Conservation (phyloP, 2,797 vertebrate genomes). For the Monodelphis domestica region DNA sequence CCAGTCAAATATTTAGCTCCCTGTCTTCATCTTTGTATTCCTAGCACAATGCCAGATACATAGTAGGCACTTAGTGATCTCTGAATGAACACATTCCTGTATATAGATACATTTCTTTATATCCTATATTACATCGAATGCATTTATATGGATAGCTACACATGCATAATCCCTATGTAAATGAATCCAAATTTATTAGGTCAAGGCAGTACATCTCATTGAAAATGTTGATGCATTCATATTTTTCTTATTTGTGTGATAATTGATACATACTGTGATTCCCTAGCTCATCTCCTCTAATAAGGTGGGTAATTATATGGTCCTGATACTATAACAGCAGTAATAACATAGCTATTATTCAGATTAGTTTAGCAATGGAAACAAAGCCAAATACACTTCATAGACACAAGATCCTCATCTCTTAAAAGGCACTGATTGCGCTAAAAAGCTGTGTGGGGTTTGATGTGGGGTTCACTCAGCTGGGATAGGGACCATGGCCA, state of each 20-base stretch:
- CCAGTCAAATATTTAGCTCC: neutral
- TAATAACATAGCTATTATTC: slow-evolving; percentile 21
- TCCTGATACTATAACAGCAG: slow-evolving; percentile 21
- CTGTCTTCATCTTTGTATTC: neutral
- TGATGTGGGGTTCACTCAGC: neutral
- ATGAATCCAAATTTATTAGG: neutral
- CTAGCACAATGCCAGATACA: neutral
- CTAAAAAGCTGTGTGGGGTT: neutral
- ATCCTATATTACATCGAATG: neutral
- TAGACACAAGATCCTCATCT: neutral
- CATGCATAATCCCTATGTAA: neutral
- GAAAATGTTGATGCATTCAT: neutral
- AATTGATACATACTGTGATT: neutral
- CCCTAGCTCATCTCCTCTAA: slow-evolving; percentile 19
- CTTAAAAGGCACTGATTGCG: neutral
- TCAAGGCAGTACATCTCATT: neutral
- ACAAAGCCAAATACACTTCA: neutral
- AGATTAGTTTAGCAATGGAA: slow-evolving; percentile 36
- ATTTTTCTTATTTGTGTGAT: neutral
- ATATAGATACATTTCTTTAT: neutral
- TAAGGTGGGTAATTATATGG: neutral
- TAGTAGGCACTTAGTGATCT: neutral
- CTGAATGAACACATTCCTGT: neutral
- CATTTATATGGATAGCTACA: neutral
- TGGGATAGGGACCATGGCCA: neutral